phyloP scores from a whole-genome alignment of 2,113 vertebrate species.

The Pao palembangensis region DNA sequence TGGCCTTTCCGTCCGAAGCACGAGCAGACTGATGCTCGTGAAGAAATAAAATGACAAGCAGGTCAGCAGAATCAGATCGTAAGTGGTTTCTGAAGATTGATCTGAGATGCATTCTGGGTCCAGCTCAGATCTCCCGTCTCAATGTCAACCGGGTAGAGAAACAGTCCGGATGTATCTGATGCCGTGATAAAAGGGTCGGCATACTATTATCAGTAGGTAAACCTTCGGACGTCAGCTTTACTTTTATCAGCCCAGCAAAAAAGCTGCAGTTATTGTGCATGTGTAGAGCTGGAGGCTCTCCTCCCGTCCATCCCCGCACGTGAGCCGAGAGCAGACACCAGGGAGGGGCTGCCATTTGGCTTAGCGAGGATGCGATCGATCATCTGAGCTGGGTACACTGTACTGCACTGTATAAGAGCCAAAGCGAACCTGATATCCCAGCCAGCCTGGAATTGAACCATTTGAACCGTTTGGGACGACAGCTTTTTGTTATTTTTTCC shows the following conservation, averaged over 20 bases:
- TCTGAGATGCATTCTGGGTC: constrained; percentile 18
- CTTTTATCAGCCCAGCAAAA: constrained; percentile 26
- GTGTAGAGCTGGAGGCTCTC: not conserved
- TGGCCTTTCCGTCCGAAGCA: too few species aligned
- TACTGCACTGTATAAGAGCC: constrained; percentile 23
- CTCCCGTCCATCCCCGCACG: not conserved
- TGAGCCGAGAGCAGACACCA: constrained; percentile 14
- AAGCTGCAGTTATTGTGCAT: constrained; percentile 17
- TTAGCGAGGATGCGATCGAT: constrained; percentile 32
- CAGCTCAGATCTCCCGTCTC: constrained; percentile 17
- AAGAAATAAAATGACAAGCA: constrained; percentile 1
- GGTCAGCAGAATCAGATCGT: constrained; percentile 6
- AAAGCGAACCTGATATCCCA: constrained; percentile 36
- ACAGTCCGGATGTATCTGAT: constrained; percentile 34
- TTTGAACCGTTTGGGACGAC: constrained; percentile 24
- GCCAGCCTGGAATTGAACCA: constrained; percentile 25
- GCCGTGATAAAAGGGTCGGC: constrained; percentile 25
- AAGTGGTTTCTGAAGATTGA: constrained; percentile 29
- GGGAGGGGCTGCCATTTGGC: constrained; percentile 22
- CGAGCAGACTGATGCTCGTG: not conserved
- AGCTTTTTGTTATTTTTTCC: constrained; percentile 12
- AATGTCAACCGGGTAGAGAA: constrained; percentile 19
- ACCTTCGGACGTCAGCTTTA: constrained; percentile 5
- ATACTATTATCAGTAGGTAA: constrained; percentile 7
- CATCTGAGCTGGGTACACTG: constrained; percentile 32